Base-by-base conservation (phyloP, 2,113 vertebrate genomes). In the Hystrix brachyura region DNA sequence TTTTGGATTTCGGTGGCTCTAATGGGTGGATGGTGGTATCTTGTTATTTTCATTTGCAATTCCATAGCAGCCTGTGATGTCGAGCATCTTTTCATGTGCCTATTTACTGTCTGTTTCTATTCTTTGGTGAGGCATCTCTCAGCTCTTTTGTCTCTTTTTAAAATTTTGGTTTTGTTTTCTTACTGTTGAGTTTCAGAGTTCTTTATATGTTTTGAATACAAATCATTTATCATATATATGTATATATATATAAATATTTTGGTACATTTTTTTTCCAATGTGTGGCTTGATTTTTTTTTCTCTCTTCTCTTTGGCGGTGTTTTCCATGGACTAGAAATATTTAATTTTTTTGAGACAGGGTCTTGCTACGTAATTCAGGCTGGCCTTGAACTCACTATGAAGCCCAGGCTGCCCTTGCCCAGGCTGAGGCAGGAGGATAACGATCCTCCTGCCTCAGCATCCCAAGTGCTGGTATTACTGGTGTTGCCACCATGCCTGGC, bases 191-290 rank as follows among this genome's bases (percentile, higher is more conserved):
- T 19, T 38, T 38, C 67, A 71, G 67, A 71, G 34, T 71, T 38
- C n/a, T 96, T 69, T 57, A n/a, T 78, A 48, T 69, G 12, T 91
- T 87, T 94, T 94, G 53, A 29, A 48, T 71, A 62, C 10, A 62
- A 78, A 53, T 71, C 67, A 38, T 71, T 18, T 19, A 32, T 14
- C 32, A 32, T 65, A 32, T 64, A 64, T 64, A 64, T 29, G 25
- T 25, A 32, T 69, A 32, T 69, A 65, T 65, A 29, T 32, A 14
- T 65, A 65, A 15, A 65, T 65, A 65, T 69, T 67, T 67, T 67
- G 65, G 38, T 43, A 43, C n/a, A 72, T 72, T 51, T 76, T 51
- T 48, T 46, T 51, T 51, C 21, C 38, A 51, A 76, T 53, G 46
- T 53, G 15, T 79, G 79, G 34, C 64, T 38, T 38, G 38, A 55